phyloP scores from a whole-genome alignment of 2,797 vertebrate genomes.

The Aratinga solstitialis region DNA sequence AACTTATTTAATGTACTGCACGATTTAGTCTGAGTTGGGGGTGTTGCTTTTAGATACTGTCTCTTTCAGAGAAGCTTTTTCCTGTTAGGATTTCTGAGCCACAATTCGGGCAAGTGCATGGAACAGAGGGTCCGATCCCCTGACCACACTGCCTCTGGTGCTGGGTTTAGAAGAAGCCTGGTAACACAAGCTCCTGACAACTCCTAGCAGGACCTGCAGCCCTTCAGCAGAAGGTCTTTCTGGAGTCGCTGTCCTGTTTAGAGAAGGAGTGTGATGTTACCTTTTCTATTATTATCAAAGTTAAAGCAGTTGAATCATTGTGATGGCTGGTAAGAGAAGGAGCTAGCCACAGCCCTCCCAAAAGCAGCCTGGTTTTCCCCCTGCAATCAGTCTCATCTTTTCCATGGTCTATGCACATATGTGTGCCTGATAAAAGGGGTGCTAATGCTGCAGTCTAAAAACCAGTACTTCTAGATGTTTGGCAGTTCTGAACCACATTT shows the following conservation, averaged over 20 bases:
- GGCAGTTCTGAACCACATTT: not conserved
- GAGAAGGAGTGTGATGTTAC: not conserved
- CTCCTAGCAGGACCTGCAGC: not conserved
- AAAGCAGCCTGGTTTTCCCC: not conserved
- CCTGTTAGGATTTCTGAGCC: not conserved
- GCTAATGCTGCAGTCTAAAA: not conserved
- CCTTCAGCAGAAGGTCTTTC: not conserved
- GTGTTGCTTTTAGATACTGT: not conserved
- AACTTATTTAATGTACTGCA: not conserved
- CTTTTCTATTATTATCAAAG: not conserved
- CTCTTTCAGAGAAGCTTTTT: not conserved
- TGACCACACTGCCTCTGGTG: too few relatives aligned
- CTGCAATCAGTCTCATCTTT: not conserved
- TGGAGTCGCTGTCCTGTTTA: not conserved
- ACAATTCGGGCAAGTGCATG: not conserved
- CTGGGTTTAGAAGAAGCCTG: not conserved
- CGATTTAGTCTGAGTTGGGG: accelerated
- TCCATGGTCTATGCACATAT: not conserved
- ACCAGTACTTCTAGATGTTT: not conserved
- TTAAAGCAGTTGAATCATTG: not conserved
- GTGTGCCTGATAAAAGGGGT: not conserved
- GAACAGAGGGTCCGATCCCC: not conserved
- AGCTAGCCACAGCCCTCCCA: not conserved
- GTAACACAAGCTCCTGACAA: not conserved
- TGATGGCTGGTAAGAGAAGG: not conserved